Conservation (phyloP, 92 coral and sea anemone genomes). For the Montipora capitata region DNA sequence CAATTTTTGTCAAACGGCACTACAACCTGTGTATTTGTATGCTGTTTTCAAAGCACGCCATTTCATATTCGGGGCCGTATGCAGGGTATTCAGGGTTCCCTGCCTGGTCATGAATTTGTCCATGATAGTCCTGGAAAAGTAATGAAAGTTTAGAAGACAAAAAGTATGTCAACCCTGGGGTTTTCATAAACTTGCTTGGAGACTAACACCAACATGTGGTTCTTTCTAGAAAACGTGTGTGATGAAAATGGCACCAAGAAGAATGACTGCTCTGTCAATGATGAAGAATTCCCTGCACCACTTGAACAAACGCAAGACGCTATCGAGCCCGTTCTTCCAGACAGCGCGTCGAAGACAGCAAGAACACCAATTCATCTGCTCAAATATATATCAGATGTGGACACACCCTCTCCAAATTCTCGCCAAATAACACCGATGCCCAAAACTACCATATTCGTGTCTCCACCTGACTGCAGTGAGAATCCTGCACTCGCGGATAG, state of each 20-base stretch:
- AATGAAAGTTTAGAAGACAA: too few species aligned
- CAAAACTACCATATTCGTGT: constrained; percentile 77
- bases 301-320: constrained; percentile 21
- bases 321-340: neutral
- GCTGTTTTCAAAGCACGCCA: too few species aligned
- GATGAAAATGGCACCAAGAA: neutral
- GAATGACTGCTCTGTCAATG: neutral
- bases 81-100: too few species aligned
- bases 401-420: constrained; percentile 83
- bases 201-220: neutral
- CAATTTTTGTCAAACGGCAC: too few species aligned
- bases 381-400: constrained; percentile 67
- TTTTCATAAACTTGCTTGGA: neutral
- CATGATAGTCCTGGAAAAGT: too few species aligned
- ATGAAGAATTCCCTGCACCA: constrained; percentile 17
- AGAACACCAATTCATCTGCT: constrained; percentile 66
- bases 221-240: constrained; percentile 10
- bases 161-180: too few species aligned
- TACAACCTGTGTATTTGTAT: too few species aligned
- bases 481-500: constrained; percentile 35
- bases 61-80: too few species aligned
- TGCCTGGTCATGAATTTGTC: too few species aligned
- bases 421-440: constrained; percentile 79
- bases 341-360: constrained; percentile 40
- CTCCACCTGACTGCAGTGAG: constrained; percentile 43